Base-by-base conservation (phyloP, 2,113 vertebrate genomes). In the Pithys albifrons region DNA sequence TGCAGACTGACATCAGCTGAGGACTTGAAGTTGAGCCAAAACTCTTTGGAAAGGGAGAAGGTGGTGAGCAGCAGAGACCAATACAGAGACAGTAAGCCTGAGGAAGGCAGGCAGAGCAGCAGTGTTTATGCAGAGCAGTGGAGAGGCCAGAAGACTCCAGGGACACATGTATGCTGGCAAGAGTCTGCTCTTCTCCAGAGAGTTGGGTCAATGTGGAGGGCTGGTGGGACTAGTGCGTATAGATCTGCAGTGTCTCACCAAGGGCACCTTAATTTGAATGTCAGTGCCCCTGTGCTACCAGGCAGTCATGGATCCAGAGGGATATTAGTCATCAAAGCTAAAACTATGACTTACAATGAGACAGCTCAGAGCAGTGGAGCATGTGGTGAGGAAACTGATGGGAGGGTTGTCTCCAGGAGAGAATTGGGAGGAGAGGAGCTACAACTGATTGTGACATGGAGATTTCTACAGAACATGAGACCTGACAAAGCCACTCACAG, bases 1-100 rank as follows among this genome's bases (percentile, higher is more conserved):
- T 92, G 61, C 75, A 90, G 88, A 79, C 66, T 95, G 84, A 89
- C 71, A 92, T 94, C 74, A 95, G 61, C 84, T 74, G 93, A 94
- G 43, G 70, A 61, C 48, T 86, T 94, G 93, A 88, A 80, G 25
- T 0, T 43, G 78, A 72, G 88, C 90, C 95, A 93, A 80, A 88
- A 25, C 48, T 80, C 66, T 67, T 35, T 83, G 88, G 69, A 81
- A 71, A 80, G 65, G 51, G 48, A 73, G n/a, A 72, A 58, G 22
- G 29, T 11, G 19, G 48, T 49, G 73, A 89, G n/a, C 51, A 94
- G 37, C 69, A 73, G 91, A 85, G 78, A 24, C 43, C 0, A 0
- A 71, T 52, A 66, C 61, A 85, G 89, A 94, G 46, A 43, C 37
- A 88, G 23, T 28, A 57, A 75, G 46, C 54, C 37, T 8, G 12